Evolutionary conservation across 2,888 invertebrate genomes (phyloP).

Genomic region (Parascotia fuliginaria): DNA sequence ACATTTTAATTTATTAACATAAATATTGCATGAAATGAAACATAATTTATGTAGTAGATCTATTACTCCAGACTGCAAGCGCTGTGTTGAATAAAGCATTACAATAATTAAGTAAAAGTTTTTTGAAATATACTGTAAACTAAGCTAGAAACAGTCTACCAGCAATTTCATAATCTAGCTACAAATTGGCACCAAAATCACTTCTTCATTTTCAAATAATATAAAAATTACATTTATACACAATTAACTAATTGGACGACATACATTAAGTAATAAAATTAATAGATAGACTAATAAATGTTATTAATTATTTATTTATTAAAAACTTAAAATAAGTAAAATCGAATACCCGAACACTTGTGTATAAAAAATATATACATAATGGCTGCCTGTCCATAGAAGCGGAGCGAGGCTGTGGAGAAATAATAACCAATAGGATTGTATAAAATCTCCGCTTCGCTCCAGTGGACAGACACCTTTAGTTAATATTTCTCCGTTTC

Average conservation of each 20-base stretch:
- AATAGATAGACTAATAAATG: conserved; percentile 15
- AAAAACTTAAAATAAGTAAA: conserved; percentile 32
- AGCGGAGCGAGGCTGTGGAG: too few relatives aligned
- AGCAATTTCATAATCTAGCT: conserved; percentile 18
- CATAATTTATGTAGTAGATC: too few relatives aligned
- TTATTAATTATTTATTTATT: conserved; percentile 1
- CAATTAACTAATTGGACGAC: conserved; percentile 31
- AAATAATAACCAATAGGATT: too few relatives aligned
- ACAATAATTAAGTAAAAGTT: too few relatives aligned
- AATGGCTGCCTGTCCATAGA: too few relatives aligned
- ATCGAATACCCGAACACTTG: conserved; percentile 34
- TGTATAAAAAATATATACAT: conserved; percentile 26
- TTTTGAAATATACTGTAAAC: not conserved
- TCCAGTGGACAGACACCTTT: too few relatives aligned
- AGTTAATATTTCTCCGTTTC: too few relatives aligned
- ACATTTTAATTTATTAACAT: too few relatives aligned
- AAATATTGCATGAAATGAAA: too few relatives aligned
- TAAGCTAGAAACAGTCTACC: not conserved
- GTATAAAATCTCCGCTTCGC: too few relatives aligned
- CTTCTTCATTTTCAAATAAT: conserved; percentile 24
- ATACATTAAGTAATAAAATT: conserved; percentile 37
- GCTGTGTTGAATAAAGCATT: too few relatives aligned
- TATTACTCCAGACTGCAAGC: too few relatives aligned
- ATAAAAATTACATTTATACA: conserved; percentile 25
- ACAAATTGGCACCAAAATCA: conserved; percentile 44